Conservation (phyloP, 2,888 invertebrate species). For the Aplocera efformata region DNA sequence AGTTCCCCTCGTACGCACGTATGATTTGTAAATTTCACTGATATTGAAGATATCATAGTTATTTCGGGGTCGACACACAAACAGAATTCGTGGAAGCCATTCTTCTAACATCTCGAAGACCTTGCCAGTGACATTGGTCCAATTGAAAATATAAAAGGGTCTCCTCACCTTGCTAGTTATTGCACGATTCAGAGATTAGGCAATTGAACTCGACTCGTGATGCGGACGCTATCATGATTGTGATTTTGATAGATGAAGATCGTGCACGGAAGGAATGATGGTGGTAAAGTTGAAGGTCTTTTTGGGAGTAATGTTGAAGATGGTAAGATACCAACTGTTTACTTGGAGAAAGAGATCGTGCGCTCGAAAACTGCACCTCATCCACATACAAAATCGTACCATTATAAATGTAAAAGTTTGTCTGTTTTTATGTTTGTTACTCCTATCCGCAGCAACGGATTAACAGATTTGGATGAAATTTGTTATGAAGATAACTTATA, state of each 20-base stretch:
- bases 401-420: no score
- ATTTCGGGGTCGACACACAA: slow-evolving; percentile 10
- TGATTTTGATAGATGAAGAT: slow-evolving; percentile 25
- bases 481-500: no score
- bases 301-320: no score
- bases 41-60: neutral
- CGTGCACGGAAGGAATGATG: slow-evolving; percentile 22
- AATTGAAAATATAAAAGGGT: slow-evolving; percentile 39
- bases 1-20: no score
- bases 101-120: slow-evolving; percentile 28
- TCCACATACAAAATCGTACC: no score
- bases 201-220: slow-evolving; percentile 32
- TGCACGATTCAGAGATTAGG: slow-evolving; percentile 39
- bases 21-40: no score
- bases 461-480: no score
- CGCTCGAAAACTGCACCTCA: no score
- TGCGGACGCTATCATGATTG: slow-evolving; percentile 15
- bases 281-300: slow-evolving; percentile 20
- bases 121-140: slow-evolving; percentile 50
- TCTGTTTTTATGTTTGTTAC: no score
- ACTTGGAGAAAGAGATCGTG: no score
- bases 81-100: slow-evolving; percentile 28
- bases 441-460: no score
- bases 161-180: slow-evolving; percentile 39
- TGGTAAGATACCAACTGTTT: no score